These are phyloP conservation scores for Zaprionus tsacasi DNA, from an alignment of 1,140 invertebrate genomes.

Conservation along the genomic window DNA sequence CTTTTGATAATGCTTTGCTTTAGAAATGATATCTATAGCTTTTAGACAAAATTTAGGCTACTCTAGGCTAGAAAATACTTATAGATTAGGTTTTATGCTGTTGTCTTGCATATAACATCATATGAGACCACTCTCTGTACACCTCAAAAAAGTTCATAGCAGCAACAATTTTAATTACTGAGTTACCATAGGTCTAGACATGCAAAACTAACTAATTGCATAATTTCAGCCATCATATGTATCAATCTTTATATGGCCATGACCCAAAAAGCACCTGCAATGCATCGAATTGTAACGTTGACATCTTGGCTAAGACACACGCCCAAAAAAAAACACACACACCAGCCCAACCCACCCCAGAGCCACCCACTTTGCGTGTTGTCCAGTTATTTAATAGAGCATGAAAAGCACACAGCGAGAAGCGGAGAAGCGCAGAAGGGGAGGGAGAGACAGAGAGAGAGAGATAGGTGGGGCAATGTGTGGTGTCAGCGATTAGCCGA, in stretches of 20 bases:
- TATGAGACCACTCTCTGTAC: no score
- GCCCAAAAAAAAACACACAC: slow-evolving; percentile 32
- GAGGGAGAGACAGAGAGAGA: not conserved
- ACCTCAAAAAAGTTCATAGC: not conserved
- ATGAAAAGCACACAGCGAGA: slow-evolving; percentile 55
- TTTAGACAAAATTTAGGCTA: no score
- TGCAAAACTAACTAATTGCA: not conserved
- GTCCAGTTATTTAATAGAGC: slow-evolving; percentile 72
- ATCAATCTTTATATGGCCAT: slow-evolving; percentile 22
- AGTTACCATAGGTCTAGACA: not conserved
- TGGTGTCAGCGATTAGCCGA: slow-evolving; percentile 76
- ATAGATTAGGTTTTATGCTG: no score
- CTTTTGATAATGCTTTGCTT: not conserved
- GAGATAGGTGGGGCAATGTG: slow-evolving; percentile 28
- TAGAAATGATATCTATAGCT: not conserved
- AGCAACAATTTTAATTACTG: not conserved
- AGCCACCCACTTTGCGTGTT: slow-evolving; percentile 35
- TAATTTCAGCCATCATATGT: not conserved
- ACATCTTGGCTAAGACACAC: slow-evolving; percentile 3
- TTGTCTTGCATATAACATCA: no score
- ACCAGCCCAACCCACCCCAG: slow-evolving; percentile 29
- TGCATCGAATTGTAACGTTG: slow-evolving; percentile 2
- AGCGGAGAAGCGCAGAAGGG: not conserved
- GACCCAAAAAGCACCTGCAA: not conserved
- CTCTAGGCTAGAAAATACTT: not conserved